A percentile compares a stretch with the other conserved stretches of the same genome.
Conservation (phyloP, 2,113 vertebrate genomes). For the Tragelaphus buxtoni region DNA sequence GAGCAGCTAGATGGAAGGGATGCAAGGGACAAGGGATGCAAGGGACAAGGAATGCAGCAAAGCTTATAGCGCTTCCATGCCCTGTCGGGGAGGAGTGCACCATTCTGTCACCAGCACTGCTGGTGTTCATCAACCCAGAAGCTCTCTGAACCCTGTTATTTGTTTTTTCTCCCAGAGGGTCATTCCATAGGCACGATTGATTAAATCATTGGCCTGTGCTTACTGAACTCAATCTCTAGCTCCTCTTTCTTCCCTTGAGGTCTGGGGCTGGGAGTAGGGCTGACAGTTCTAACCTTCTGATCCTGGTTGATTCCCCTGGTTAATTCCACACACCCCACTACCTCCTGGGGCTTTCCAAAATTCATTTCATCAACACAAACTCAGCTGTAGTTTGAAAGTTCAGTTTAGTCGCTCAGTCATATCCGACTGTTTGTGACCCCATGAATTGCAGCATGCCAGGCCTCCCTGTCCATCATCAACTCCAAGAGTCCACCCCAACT, state of each 20-base stretch:
- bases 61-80: fast-evolving
- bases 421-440: background rate
- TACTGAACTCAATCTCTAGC: background rate
- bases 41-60: background rate
- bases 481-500: fast-evolving
- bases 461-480: background rate
- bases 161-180: background rate
- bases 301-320: background rate
- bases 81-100: no score
- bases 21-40: background rate
- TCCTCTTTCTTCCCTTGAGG: background rate
- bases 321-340: background rate
- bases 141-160: background rate
- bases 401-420: background rate
- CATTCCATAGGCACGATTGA: background rate
- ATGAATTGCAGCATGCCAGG: background rate
- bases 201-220: background rate
- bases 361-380: background rate
- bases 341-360: background rate
- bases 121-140: background rate
- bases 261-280: background rate
- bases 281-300: background rate
- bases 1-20: background rate
- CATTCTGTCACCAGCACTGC: background rate
- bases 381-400: background rate